phyloP scores from a whole-genome alignment of 1,140 invertebrate species.

The Ceratina australensis region DNA sequence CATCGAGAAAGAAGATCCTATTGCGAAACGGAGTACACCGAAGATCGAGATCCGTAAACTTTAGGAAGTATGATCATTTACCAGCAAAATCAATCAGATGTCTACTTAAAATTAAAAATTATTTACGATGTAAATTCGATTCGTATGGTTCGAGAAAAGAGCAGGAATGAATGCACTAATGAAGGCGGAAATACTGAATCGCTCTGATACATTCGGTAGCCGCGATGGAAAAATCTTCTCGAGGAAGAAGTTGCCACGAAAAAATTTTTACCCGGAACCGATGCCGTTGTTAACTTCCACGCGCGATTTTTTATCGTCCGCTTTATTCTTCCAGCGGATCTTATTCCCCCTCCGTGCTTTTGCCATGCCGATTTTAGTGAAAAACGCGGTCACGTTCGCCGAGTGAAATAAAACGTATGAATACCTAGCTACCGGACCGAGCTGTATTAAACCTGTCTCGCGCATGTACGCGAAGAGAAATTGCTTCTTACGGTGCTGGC shows the following conservation, averaged over 20 bases:
- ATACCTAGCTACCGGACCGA: constrained; percentile 22
- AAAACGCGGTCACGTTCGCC: constrained; percentile 40
- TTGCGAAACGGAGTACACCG: constrained; percentile 9
- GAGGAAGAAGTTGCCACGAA: neutral
- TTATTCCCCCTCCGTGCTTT: constrained; percentile 44
- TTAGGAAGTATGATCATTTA: constrained; percentile 36
- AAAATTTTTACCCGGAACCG: too few relatives aligned
- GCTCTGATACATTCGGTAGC: neutral
- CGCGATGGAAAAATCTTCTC: too few relatives aligned
- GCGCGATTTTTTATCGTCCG: constrained; percentile 20
- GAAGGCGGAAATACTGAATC: neutral
- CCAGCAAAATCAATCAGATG: neutral
- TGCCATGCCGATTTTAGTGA: constrained; percentile 42
- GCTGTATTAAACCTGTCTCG: constrained; percentile 53
- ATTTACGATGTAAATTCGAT: constrained; percentile 43
- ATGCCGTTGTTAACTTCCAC: constrained; percentile 2
- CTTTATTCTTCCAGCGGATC: constrained; percentile 16
- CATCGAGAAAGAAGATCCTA: constrained; percentile 10
- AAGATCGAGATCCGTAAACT: neutral
- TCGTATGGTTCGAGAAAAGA: neutral
- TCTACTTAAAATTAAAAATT: constrained; percentile 35
- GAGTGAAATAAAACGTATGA: constrained; percentile 50
- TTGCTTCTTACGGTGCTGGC: constrained; percentile 29
- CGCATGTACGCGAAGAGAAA: constrained; percentile 45
- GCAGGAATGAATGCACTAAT: neutral